Conservation (phyloP, 2,797 vertebrate genomes). For the Ambastaia sidthimunki region DNA sequence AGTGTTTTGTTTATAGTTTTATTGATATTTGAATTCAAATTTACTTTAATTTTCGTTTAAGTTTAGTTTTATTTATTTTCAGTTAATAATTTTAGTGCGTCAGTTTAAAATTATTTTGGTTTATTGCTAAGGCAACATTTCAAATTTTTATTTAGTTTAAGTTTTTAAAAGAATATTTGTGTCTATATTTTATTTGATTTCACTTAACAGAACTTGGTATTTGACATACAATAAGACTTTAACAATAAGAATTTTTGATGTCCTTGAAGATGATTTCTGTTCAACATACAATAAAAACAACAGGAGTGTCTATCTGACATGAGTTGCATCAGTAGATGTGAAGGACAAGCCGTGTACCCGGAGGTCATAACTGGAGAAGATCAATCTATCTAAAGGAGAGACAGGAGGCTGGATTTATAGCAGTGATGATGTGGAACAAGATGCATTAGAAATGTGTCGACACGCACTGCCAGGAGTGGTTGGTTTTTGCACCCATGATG, state of each 20-base stretch:
- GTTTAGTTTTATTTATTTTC: no score
- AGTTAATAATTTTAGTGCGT: no score
- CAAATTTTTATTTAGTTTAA: no score
- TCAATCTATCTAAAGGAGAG: slow-evolving; percentile 28
- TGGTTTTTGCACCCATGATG: background rate
- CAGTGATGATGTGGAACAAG: slow-evolving; percentile 1
- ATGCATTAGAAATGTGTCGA: background rate
- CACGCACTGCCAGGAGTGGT: background rate
- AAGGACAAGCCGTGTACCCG: slow-evolving; percentile 4
- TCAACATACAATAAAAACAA: background rate
- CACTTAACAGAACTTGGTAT: no score
- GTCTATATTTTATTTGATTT: no score
- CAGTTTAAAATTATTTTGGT: no score
- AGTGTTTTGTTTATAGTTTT: no score
- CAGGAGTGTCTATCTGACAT: background rate
- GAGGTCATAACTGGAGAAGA: background rate
- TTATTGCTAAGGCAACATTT: no score
- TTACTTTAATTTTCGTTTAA: no score
- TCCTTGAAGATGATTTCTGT: background rate
- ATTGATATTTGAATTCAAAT: no score
- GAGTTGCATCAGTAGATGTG: background rate
- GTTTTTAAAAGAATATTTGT: no score
- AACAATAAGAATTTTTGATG: background rate
- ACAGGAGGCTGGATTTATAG: slow-evolving; percentile 14
- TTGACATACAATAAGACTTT: no score